These are phyloP conservation scores for Rhizoglyphus robini DNA, from an alignment of 1,140 invertebrate species.

Conservation along the genomic window DNA sequence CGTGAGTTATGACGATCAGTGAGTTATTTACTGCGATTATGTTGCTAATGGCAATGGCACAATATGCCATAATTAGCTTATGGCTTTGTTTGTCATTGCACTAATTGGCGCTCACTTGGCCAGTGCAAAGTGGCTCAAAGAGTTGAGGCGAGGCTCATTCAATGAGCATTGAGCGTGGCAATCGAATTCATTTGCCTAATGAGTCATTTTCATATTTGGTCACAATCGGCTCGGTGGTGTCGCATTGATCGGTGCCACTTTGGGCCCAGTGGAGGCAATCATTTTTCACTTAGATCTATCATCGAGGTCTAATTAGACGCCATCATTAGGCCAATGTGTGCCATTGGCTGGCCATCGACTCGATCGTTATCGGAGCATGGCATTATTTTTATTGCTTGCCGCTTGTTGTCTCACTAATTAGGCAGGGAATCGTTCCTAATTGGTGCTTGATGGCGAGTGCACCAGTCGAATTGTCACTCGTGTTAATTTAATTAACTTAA, in stretches of 20 bases:
- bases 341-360: not conserved
- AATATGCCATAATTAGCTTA: not conserved
- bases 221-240: not conserved
- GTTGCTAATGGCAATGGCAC: not conserved
- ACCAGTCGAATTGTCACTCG: not conserved
- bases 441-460: not conserved
- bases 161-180: too few species aligned
- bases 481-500: slow-evolving; percentile 12
- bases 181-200: slow-evolving; percentile 10
- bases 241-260: not conserved
- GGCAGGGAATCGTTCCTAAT: not conserved
- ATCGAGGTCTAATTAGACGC: not conserved
- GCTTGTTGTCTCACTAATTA: not conserved
- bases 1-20: not conserved
- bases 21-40: not conserved
- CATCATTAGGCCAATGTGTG: slow-evolving; percentile 10
- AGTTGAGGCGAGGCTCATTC: too few species aligned
- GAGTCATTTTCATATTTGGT: not conserved
- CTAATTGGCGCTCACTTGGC: too few species aligned
- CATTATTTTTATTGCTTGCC: not conserved
- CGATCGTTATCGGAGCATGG: not conserved
- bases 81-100: too few species aligned
- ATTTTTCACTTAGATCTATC: slow-evolving; percentile 1
- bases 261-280: not conserved
- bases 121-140: too few species aligned